Evolutionary conservation across 2,888 invertebrate species (phyloP).

Genomic region (Heliconius cydno): DNA sequence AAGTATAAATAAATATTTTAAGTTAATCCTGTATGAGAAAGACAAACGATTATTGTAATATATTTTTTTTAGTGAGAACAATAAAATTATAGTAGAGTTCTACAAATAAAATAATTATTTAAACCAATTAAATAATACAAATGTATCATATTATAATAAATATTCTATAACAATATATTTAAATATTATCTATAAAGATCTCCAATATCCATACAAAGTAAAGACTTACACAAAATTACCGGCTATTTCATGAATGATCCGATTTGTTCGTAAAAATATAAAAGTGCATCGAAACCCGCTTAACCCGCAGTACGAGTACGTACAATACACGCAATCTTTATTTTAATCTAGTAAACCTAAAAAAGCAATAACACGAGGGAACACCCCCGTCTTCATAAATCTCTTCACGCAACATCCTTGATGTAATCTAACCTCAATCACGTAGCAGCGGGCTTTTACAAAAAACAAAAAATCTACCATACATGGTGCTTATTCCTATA

Average conservation of each 20-base stretch:
- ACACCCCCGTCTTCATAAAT: constrained; percentile 38
- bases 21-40: not conserved
- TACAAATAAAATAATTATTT: not conserved
- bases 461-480: constrained; percentile 22
- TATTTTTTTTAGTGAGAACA: not conserved
- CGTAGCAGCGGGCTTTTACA: constrained; percentile 33
- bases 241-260: constrained; percentile 35
- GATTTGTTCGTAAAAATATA: constrained; percentile 31
- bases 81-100: not conserved
- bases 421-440: constrained; percentile 39
- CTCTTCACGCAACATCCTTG: constrained; percentile 35
- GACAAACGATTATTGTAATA: not conserved
- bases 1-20: too few species aligned
- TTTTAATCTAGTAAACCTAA: constrained; percentile 36
- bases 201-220: constrained; percentile 27
- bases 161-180: not conserved
- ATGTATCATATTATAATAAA: not conserved
- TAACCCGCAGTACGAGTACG: constrained; percentile 32
- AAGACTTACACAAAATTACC: constrained; percentile 32
- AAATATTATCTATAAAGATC: constrained; percentile 17
- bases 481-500: constrained; percentile 15
- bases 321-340: constrained; percentile 28
- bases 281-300: constrained; percentile 17
- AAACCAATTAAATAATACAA: not conserved
- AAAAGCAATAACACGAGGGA: constrained; percentile 35